Percentiles rank a stretch among this genome's conserved stretches.
These are phyloP conservation scores for Rhopilema esculentum DNA, from an alignment of 30 jellyfish, hydroid and myxozoan genomes.

Conservation along the genomic window DNA sequence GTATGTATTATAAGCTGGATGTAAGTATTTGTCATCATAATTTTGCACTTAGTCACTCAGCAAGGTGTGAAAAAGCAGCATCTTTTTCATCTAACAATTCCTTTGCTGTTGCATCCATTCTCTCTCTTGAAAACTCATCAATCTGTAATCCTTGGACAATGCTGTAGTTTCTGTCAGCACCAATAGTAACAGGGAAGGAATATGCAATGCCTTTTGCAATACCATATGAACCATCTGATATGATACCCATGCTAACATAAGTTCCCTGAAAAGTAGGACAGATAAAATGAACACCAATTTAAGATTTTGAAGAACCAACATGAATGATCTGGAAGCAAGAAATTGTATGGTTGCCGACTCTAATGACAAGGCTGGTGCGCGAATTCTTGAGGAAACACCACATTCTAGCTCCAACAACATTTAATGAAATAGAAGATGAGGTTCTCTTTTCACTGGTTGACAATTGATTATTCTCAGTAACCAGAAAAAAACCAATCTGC, in stretches of 20 bases:
- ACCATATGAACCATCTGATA: slow-evolving; percentile 97
- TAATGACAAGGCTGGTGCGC: too few species aligned
- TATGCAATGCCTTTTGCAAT: slow-evolving; percentile 93
- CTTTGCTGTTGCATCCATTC: slow-evolving; percentile 95
- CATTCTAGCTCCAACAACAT: too few species aligned
- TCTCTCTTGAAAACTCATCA: slow-evolving; percentile 92
- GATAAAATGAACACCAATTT: not conserved
- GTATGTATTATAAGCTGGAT: slow-evolving; percentile 4
- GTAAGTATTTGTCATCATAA: not conserved
- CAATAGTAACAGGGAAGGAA: slow-evolving; percentile 92
- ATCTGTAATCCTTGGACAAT: slow-evolving; percentile 93
- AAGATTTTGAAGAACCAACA: not conserved
- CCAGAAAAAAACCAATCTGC: too few species aligned
- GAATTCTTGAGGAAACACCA: too few species aligned
- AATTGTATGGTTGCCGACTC: too few species aligned
- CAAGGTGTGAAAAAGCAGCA: slow-evolving; percentile 74
- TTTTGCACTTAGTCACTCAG: slow-evolving; percentile 70
- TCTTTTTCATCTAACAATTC: slow-evolving; percentile 85
- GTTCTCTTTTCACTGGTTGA: too few species aligned
- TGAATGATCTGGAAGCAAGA: too few species aligned
- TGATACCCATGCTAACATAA: slow-evolving; percentile 94
- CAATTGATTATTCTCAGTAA: too few species aligned
- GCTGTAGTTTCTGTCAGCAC: slow-evolving; percentile 70
- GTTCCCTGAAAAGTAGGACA: slow-evolving; percentile 59
- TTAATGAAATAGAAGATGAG: too few species aligned